Conservation (phyloP, 2,113 vertebrate species). For the Rhabdornis inornatus region DNA sequence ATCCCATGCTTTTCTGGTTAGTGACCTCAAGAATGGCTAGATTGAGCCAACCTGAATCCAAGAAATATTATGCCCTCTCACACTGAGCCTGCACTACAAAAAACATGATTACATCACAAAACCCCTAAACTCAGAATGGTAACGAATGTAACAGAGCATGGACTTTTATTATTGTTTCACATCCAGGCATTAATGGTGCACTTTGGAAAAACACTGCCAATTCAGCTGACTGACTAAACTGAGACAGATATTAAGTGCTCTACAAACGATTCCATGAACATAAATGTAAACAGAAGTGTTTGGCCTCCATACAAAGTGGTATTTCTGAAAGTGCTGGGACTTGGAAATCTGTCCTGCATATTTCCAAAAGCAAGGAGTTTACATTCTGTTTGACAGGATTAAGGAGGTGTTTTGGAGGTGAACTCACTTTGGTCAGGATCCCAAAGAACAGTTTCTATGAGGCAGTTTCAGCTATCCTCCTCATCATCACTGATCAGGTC, state of each 20-base stretch:
- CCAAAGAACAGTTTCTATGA: neutral
- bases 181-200: neutral
- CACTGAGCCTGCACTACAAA: neutral
- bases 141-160: neutral
- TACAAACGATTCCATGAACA: neutral
- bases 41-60: neutral
- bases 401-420: neutral
- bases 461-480: slow-evolving; percentile 80
- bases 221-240: neutral
- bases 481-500: slow-evolving; percentile 94
- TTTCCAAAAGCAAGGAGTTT: slow-evolving; percentile 12
- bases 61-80: neutral
- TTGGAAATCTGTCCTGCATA: slow-evolving; percentile 61
- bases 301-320: neutral
- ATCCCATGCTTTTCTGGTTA: neutral
- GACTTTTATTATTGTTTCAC: neutral
- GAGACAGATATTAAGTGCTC: slow-evolving; percentile 21
- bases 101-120: neutral
- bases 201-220: neutral
- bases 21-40: neutral
- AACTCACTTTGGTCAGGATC: slow-evolving; percentile 29
- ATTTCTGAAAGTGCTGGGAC: slow-evolving; percentile 31
- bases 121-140: neutral
- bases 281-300: slow-evolving; percentile 37
- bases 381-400: slow-evolving; percentile 14